Evolutionary conservation across 2,797 vertebrate species (phyloP).

Genomic region (Cryptoblepharus egeriae): DNA sequence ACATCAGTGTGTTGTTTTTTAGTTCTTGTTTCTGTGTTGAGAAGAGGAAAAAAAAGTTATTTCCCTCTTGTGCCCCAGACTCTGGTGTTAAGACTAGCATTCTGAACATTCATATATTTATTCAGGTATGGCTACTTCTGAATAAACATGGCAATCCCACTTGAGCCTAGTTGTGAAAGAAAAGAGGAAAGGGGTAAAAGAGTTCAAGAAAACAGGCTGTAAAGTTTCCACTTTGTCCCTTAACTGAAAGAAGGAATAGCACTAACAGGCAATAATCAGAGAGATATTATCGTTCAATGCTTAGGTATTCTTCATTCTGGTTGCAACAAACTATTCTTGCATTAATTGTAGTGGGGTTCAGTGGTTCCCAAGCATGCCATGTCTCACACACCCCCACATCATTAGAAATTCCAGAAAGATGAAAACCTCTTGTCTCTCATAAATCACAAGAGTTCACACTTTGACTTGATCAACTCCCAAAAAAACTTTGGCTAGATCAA

Average conservation of each 20-base stretch:
- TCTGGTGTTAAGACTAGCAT: neutral
- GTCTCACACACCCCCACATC: too few relatives aligned
- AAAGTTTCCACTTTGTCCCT: neutral
- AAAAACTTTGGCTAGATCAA: too few relatives aligned
- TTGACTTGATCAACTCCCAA: too few relatives aligned
- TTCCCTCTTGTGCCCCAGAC: neutral
- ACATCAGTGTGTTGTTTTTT: neutral
- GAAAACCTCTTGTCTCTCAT: too few relatives aligned
- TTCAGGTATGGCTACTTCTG: neutral
- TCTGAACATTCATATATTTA: neutral
- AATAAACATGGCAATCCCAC: neutral
- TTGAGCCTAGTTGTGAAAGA: neutral
- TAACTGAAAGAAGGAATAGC: neutral
- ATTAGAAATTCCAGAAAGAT: too few relatives aligned
- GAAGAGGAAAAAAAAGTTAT: too few relatives aligned
- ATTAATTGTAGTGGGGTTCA: too few relatives aligned
- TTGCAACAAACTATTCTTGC: neutral
- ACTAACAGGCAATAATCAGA: neutral
- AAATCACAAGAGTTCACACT: too few relatives aligned
- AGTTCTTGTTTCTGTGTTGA: too few relatives aligned
- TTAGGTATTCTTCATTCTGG: neutral
- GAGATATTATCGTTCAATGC: neutral
- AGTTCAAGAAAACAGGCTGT: neutral
- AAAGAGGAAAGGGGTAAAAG: neutral
- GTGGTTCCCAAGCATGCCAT: too few relatives aligned